phyloP scores from a whole-genome alignment of 2,113 vertebrate species.

The Damaliscus lunatus region DNA sequence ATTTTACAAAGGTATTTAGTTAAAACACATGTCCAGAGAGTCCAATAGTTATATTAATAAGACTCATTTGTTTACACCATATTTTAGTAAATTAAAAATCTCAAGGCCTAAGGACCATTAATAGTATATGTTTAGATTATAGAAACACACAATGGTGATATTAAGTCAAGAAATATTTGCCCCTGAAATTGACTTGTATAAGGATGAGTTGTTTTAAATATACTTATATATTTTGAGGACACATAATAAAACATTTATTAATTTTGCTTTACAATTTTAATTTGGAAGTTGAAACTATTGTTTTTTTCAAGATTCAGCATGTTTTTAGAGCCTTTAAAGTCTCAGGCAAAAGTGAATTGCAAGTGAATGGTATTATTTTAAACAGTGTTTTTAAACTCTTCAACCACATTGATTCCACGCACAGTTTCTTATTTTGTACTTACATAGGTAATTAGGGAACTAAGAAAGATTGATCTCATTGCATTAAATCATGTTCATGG shows the following conservation, averaged over 20 bases:
- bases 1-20: not conserved
- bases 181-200: not conserved
- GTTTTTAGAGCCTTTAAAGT: not conserved
- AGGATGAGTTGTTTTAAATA: not conserved
- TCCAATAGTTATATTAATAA: not conserved
- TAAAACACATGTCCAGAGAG: not conserved
- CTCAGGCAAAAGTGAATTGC: not conserved
- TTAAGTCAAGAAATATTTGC: not conserved
- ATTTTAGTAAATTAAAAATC: slow-evolving; percentile 15
- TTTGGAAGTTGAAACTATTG: not conserved
- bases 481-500: not conserved
- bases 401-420: not conserved
- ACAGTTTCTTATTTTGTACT: not conserved
- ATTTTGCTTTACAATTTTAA: not conserved
- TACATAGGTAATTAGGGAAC: not conserved
- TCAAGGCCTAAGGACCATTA: not conserved
- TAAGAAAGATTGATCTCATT: not conserved
- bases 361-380: not conserved
- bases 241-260: not conserved
- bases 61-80: not conserved
- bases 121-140: not conserved
- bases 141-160: not conserved
- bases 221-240: not conserved
- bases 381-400: not conserved
- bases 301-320: not conserved